Conservation (phyloP, 1,140 invertebrate genomes). For the Mizuhopecten yessoensis region DNA sequence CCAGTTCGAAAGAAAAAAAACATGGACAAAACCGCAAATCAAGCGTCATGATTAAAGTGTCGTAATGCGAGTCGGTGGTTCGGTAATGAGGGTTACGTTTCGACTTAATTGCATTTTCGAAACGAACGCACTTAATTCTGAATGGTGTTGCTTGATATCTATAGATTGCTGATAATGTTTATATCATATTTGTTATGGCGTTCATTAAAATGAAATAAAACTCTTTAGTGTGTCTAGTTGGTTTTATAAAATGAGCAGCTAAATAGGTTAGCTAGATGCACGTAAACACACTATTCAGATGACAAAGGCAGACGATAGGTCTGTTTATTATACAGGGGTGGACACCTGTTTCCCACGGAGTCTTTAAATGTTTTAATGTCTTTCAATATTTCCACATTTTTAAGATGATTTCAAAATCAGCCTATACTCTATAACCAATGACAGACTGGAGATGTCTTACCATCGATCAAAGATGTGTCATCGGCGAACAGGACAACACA, state of each 20-base stretch:
- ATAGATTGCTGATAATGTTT: neutral
- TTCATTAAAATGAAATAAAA: constrained; percentile 11
- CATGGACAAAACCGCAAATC: neutral
- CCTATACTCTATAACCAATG: too few species aligned
- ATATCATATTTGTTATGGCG: neutral
- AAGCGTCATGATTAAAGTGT: neutral
- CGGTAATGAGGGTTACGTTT: constrained; percentile 28
- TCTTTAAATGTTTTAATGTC: too few species aligned
- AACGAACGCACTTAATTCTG: neutral
- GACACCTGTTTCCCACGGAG: too few species aligned
- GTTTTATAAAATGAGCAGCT: neutral
- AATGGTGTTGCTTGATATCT: neutral
- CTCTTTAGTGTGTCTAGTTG: neutral
- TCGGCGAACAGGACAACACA: too few species aligned
- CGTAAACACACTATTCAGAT: too few species aligned
- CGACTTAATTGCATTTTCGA: constrained; percentile 10
- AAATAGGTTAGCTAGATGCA: neutral
- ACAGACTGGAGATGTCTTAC: too few species aligned
- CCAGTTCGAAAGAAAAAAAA: neutral
- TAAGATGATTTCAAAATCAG: too few species aligned
- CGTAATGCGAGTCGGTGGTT: neutral
- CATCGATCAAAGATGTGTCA: too few species aligned
- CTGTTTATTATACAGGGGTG: too few species aligned
- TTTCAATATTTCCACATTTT: too few species aligned
- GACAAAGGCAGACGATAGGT: too few species aligned